Conservation (phyloP, 1,140 invertebrate genomes). For the Neodiprion pinetum region DNA sequence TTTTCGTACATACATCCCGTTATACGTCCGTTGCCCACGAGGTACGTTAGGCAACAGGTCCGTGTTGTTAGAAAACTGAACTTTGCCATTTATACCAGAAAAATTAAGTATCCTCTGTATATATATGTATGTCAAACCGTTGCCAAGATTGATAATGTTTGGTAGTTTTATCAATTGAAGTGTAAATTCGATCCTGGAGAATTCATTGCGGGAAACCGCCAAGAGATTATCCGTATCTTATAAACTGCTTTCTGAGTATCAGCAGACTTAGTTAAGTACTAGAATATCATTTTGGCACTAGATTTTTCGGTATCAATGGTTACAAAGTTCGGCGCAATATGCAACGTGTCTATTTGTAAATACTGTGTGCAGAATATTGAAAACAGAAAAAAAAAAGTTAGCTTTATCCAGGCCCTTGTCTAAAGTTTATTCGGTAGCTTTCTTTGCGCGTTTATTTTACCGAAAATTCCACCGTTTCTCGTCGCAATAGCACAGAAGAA, state of each 20-base stretch:
- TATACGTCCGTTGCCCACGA: not conserved
- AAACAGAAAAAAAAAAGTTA: conserved; percentile 15
- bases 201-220: not conserved
- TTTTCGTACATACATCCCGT: not conserved
- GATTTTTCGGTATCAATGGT: not conserved
- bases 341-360: conserved; percentile 32
- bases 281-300: not conserved
- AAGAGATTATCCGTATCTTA: not conserved
- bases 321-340: not conserved
- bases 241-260: too few relatives aligned
- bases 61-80: not conserved
- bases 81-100: conserved; percentile 1
- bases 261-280: not conserved
- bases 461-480: conserved; percentile 4
- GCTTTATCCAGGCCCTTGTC: not conserved
- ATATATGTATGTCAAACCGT: conserved; percentile 1
- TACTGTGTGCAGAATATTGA: conserved; percentile 23
- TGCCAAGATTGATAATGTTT: not conserved
- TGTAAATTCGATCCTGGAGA: too few relatives aligned
- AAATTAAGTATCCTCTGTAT: not conserved
- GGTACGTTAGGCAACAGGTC: not conserved
- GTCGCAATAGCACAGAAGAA: conserved; percentile 10
- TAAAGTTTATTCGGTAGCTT: conserved; percentile 4
- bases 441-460: conserved; percentile 6
- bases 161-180: not conserved